A percentile compares a stretch with the other conserved stretches of the same genome.
Evolutionary conservation across 2,797 vertebrate genomes (phyloP).

Genomic region (Rhynchonycteris naso): DNA sequence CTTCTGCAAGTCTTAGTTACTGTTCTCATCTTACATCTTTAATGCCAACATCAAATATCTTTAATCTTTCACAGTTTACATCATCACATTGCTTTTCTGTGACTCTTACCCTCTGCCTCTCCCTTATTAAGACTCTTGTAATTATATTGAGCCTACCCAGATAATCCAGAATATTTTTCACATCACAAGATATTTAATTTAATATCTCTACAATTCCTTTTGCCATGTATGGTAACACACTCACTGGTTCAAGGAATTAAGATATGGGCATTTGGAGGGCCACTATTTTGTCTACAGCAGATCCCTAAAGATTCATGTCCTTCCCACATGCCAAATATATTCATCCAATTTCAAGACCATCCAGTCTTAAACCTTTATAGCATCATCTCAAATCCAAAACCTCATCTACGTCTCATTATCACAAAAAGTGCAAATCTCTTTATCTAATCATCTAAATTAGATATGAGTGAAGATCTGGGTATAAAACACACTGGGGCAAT

Average conservation of each 20-base stretch:
- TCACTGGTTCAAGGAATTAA: neutral
- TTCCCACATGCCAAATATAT: neutral
- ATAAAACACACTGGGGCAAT: neutral
- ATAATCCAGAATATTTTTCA: neutral
- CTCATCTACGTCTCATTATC: neutral
- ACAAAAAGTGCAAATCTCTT: neutral
- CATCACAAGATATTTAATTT: neutral
- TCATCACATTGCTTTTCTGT: neutral
- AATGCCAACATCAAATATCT: neutral
- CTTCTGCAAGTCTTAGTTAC: neutral
- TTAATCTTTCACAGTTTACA: too few species aligned
- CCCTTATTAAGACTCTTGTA: neutral
- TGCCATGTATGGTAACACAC: neutral
- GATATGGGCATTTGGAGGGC: neutral
- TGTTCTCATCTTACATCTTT: neutral
- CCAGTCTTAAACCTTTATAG: neutral
- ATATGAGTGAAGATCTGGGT: neutral
- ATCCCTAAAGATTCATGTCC: neutral
- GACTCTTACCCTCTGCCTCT: neutral
- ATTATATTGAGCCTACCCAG: neutral
- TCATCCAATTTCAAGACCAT: neutral
- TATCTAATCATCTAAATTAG: neutral
- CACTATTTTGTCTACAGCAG: neutral
- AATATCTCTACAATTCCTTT: neutral
- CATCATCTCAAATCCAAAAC: neutral